Conservation (phyloP, 2,888 invertebrate species). For the Drosophila neonasuta region DNA sequence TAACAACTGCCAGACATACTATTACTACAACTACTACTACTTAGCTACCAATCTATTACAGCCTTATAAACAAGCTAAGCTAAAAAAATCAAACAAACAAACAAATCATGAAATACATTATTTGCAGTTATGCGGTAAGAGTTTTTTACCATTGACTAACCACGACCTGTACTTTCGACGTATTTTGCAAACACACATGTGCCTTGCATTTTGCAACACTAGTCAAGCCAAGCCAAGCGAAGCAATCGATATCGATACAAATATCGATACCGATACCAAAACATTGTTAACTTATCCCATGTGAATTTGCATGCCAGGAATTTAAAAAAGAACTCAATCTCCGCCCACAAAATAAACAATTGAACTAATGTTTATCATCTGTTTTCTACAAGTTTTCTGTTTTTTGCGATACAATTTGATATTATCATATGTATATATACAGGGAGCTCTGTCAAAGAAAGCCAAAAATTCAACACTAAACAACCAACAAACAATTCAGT, state of each 20-base stretch:
- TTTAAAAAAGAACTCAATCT: slow-evolving; percentile 19
- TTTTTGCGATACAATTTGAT: slow-evolving; percentile 50
- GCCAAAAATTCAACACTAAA: slow-evolving; percentile 51
- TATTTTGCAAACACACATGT: slow-evolving; percentile 8
- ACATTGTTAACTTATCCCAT: slow-evolving; percentile 8
- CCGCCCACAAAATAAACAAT: slow-evolving; percentile 32
- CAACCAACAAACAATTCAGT: slow-evolving; percentile 42
- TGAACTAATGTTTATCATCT: slow-evolving; percentile 79
- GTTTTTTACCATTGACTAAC: slow-evolving; percentile 13
- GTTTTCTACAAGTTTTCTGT: slow-evolving; percentile 55
- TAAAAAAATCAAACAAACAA: neutral
- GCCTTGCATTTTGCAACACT: slow-evolving; percentile 9
- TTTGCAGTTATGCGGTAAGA: slow-evolving; percentile 55
- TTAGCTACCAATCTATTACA: slow-evolving; percentile 57
- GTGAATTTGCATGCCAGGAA: slow-evolving; percentile 40
- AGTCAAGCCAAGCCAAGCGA: slow-evolving; percentile 7
- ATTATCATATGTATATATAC: slow-evolving; percentile 58
- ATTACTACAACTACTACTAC: slow-evolving; percentile 23
- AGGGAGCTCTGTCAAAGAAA: slow-evolving; percentile 75
- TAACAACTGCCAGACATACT: slow-evolving; percentile 41
- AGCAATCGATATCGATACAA: neutral
- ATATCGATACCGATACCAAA: slow-evolving; percentile 16
- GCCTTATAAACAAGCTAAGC: slow-evolving; percentile 29
- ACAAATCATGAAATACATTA: slow-evolving; percentile 17
- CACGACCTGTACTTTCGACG: slow-evolving; percentile 6